Evolutionary conservation across 2,888 invertebrate genomes (phyloP), one percentile per base, ranked within the genome.

Genomic region (Plagodis dolabraria): DNA sequence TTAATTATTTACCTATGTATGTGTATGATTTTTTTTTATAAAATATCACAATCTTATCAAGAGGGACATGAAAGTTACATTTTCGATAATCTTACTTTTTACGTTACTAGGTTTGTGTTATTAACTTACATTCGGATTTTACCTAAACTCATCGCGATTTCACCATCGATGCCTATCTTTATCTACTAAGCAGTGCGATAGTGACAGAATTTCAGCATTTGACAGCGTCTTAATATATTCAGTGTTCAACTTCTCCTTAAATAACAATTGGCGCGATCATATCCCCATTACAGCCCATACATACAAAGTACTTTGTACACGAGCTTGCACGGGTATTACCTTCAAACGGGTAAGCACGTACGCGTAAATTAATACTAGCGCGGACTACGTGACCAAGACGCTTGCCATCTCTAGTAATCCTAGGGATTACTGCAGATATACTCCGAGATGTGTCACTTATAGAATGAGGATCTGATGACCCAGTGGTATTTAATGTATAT

Each of bases 311-410:
- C 22, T 22, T 22, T 77, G 70, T 55, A 50, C 11, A 46, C 12
- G 22, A 22, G 36, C 35, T 40, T 51, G 34, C 34, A 38, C 46
- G 36, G 34, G 47, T 47, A 33, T 38, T 22, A 22, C 22, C 22
- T 77, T 78, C 74, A 76, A 79, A 76, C 67, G 67, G 60, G 59
- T 67, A 63, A 63, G 75, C 87, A 87, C 87, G 86, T 86, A 78
- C 74, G 64, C 55, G 74, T 72, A 82, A 81, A 85, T 86, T 80
- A 81, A 83, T 77, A 82, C 79, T 77, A 75, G 70, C 79, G 10
- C 70, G 72, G 61, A 55, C 66, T 80, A 86, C 86, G 86, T 87
- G 87, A 85, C 77, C 71, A 57, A 71, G 65, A 68, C 71, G 71
- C 72, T 77, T 75, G 71, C 70, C 79, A 80, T 80, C 74, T 70